Base-by-base conservation (phyloP, 2,888 invertebrate species). In the Eupithecia exiguata region DNA sequence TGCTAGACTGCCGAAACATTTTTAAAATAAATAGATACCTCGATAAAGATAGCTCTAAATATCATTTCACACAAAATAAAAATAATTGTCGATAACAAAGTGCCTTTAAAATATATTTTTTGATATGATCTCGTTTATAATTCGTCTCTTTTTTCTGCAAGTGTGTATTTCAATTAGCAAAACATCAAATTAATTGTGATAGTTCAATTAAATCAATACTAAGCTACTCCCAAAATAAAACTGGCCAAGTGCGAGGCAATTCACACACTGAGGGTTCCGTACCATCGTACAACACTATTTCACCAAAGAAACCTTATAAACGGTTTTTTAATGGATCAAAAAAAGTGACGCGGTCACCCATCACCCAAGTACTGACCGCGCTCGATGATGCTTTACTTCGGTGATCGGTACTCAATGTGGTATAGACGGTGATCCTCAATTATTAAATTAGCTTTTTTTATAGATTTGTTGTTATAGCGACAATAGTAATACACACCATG, bases 351-450 rank as follows among this genome's bases (percentile, higher is more conserved):
- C 89, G 89, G 91, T 90, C 90, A 90, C 89, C 90, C 90, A 91
- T 91, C 89, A 30, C 30, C 4, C 89, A 91, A 90, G 90, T 90
- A 90, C 90, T 90, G 90, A 91, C 88, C 88, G 83, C 89, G 89
- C 89, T 89, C 90, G 88, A 92, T 88, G 91, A 90, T 92, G 91
- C 91, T 92, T 92, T 90, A 91, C 91, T 91, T 91, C 92, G 91
- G 92, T 92, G 92, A 92, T 92, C 92, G 91, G 92, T 18, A 6
- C 18, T 46, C 0, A 46, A 46, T 18, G 16, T 46, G 18, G 43
- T 18, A 46, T 46, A 6, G 46, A 40, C 40, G 40, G 9, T 38
- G 40, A 3, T 3, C 1, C 12, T 12, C 14, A 38, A 38, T 38
- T 12, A 38, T 38, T 38, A 38, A 38, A 38, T 38, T 38, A 0